Conservation (phyloP, 2,797 vertebrate species). For the Mareca penelope region DNA sequence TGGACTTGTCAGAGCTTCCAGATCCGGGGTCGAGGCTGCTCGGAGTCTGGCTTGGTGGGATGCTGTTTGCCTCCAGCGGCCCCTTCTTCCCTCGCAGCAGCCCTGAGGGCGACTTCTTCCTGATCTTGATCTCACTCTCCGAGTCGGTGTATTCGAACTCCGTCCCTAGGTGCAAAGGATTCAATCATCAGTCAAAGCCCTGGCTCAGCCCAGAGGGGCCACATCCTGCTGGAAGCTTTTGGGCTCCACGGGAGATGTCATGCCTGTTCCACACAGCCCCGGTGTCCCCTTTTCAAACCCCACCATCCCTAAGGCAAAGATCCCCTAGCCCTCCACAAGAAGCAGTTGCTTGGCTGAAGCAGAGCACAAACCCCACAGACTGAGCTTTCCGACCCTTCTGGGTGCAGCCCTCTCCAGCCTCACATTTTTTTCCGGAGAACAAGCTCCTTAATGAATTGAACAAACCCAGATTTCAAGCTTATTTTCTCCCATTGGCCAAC, state of each 20-base stretch:
- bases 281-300: neutral
- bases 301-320: neutral
- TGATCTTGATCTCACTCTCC: conserved; percentile 87
- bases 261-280: neutral
- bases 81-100: conserved; percentile 88
- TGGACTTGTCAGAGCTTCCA: conserved; percentile 80
- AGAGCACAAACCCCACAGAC: neutral
- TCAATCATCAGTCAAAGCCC: neutral
- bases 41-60: conserved; percentile 46
- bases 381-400: neutral
- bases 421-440: neutral
- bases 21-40: conserved; percentile 41
- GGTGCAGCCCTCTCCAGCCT: neutral
- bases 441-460: neutral
- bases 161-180: conserved; percentile 73
- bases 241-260: neutral
- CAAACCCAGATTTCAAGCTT: neutral
- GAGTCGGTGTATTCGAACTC: conserved; percentile 96
- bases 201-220: neutral
- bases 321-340: neutral
- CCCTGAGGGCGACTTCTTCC: conserved; percentile 84
- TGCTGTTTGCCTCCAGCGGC: conserved; percentile 76
- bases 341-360: neutral
- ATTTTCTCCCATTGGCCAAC: neutral
- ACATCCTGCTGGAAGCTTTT: neutral